Evolutionary conservation across 1,140 invertebrate species (phyloP), one percentile per base, ranked within the genome.

Genomic region (Neoseiulus cucumeris): DNA sequence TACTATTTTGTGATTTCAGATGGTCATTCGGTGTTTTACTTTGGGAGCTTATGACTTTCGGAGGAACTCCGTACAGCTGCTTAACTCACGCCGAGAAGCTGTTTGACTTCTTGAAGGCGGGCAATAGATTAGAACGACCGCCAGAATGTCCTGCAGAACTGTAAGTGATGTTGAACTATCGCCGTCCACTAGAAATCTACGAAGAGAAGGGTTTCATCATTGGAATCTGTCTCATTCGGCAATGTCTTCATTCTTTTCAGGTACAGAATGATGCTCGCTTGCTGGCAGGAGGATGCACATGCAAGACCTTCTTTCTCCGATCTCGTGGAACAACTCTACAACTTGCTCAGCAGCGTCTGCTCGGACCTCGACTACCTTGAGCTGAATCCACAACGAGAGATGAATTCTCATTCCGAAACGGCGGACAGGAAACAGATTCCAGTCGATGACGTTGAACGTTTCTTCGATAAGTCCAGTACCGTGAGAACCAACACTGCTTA

Each of bases 221-320:
- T n/a, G n/a, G n/a, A n/a, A n/a, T n/a, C n/a, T n/a, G n/a, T n/a
- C n/a, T 39, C 33, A 39, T 6, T 39, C 9, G 4, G 4, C 9
- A 9, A 39, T 9, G 4, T 39, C 33, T 39, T 9, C 33, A 39
- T 6, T 39, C 33, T 39, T 39, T 39, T 9, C 74, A 88, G 86
- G 74, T 93, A 91, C 73, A 84, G 87, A 82, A 77, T 91, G 68
- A 96, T 97, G 91, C 79, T 87, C 29, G 85, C 91, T 68, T 96
- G 91, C 75, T 97, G 93, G 92, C 85, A 86, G 65, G 89, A 91
- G 72, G 82, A 87, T 69, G 86, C 91, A 1, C 82, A 81, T 64
- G 83, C 87, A 67, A 79, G 93, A 65, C 92, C 92, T 1, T 85
- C 83, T 9, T 97, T 97, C 75, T 81, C 79, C 0, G 85, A 90